A percentile compares a stretch with the other conserved stretches of the same genome.
Evolutionary conservation across 2,888 invertebrate genomes (phyloP).

Genomic region (Pilophorus perplexus): DNA sequence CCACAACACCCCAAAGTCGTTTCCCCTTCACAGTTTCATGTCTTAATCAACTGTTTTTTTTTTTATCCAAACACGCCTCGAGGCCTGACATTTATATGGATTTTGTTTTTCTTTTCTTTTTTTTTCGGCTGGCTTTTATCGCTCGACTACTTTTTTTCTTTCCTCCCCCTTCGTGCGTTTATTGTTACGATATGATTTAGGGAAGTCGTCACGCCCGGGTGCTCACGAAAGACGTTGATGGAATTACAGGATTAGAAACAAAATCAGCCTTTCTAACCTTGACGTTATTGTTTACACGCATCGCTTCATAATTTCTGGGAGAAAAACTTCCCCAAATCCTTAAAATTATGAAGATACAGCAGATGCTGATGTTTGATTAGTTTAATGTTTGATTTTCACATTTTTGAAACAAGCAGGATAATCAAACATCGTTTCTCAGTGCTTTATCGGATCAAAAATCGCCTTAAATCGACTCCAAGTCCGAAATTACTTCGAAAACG

Average conservation of each 20-base stretch:
- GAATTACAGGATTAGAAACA: slow-evolving; percentile 3
- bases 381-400: too few species aligned
- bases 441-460: too few species aligned
- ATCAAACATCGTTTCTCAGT: too few species aligned
- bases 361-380: too few species aligned
- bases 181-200: slow-evolving; percentile 28
- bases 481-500: too few species aligned
- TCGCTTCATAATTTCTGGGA: too few species aligned
- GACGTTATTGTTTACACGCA: slow-evolving; percentile 15
- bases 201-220: slow-evolving; percentile 6
- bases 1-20: not conserved
- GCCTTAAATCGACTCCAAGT: too few species aligned
- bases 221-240: slow-evolving; percentile 13
- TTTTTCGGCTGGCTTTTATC: too few species aligned
- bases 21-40: not conserved
- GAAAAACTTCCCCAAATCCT: too few species aligned
- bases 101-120: not conserved
- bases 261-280: not conserved
- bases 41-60: slow-evolving; percentile 18
- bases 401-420: too few species aligned
- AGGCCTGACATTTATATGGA: slow-evolving; percentile 22
- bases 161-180: not conserved
- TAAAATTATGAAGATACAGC: too few species aligned
- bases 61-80: slow-evolving; percentile 2
- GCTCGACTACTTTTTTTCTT: too few species aligned